A percentile compares a stretch with the other conserved stretches of the same genome.
Conservation (phyloP, 1,140 invertebrate species). For the Magallana angulata region DNA sequence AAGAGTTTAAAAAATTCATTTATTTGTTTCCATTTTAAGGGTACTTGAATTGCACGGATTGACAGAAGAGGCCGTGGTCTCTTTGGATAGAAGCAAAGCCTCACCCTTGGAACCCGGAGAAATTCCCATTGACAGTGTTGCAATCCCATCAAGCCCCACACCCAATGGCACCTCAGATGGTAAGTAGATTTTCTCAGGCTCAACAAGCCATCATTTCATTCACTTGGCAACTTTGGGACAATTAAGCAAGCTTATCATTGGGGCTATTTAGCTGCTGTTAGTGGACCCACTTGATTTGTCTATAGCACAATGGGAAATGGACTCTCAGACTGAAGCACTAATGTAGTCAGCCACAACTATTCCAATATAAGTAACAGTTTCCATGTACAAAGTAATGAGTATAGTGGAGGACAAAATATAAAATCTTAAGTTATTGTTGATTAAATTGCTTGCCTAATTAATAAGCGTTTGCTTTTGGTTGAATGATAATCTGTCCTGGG, state of each 20-base stretch:
- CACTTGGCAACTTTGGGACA: neutral
- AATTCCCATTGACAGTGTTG: constrained; percentile 27
- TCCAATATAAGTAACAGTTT: constrained; percentile 32
- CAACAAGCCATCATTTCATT: constrained; percentile 5
- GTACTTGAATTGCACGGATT: constrained; percentile 45
- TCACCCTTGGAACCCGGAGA: constrained; percentile 41
- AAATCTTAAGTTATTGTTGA: neutral
- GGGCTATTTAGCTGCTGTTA: constrained; percentile 25
- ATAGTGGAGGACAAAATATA: neutral
- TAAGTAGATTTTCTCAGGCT: constrained; percentile 38
- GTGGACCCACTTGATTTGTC: constrained; percentile 7
- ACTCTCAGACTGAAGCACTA: neutral
- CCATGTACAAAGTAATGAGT: constrained; percentile 5
- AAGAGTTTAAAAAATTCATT: neutral
- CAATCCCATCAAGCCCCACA: constrained; percentile 35
- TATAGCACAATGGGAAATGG: constrained; percentile 5
- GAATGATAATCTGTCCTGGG: neutral
- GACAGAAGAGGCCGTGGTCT: neutral
- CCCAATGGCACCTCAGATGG: constrained; percentile 57
- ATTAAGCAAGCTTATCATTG: constrained; percentile 22
- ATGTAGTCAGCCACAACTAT: constrained; percentile 16
- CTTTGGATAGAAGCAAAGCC: constrained; percentile 36
- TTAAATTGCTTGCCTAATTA: neutral
- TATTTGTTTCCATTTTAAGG: constrained; percentile 23
- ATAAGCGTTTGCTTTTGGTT: neutral